A percentile compares a stretch with the other conserved stretches of the same genome.
Evolutionary conservation across 2,888 invertebrate species (phyloP).

Genomic region (Aquatica leii): DNA sequence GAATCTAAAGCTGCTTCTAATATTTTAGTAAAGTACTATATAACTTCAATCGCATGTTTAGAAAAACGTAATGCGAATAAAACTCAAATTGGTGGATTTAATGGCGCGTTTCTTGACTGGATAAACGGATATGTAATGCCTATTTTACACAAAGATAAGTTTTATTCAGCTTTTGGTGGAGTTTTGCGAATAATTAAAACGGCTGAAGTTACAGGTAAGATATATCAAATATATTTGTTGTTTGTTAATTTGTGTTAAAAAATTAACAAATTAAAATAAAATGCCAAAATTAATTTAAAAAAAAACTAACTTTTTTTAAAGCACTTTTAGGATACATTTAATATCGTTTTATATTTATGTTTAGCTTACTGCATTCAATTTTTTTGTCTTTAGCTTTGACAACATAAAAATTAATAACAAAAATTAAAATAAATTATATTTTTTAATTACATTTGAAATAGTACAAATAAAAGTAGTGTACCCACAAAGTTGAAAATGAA

Average conservation of each 20-base stretch:
- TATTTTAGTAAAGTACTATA: constrained; percentile 65
- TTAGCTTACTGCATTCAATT: too few relatives aligned
- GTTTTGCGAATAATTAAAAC: constrained; percentile 57
- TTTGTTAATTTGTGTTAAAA: neutral
- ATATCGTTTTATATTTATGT: too few relatives aligned
- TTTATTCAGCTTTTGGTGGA: constrained; percentile 65
- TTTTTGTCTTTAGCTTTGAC: too few relatives aligned
- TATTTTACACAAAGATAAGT: constrained; percentile 67
- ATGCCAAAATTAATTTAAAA: too few relatives aligned
- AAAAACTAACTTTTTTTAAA: too few relatives aligned
- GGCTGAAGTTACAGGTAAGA: constrained; percentile 54
- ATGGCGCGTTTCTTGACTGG: constrained; percentile 66
- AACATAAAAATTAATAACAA: too few relatives aligned
- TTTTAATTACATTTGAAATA: too few relatives aligned
- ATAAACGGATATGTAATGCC: constrained; percentile 61
- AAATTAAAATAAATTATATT: too few relatives aligned
- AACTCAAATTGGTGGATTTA: constrained; percentile 59
- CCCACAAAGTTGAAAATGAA: too few relatives aligned
- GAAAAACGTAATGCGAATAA: constrained; percentile 55
- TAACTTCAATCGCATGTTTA: constrained; percentile 62
- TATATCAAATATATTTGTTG: neutral
- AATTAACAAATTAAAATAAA: neutral
- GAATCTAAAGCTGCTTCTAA: constrained; percentile 60
- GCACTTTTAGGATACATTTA: too few relatives aligned
- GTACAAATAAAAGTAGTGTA: too few relatives aligned